Evolutionary conservation across 2,113 vertebrate species (phyloP).

Genomic region (Atrichornis clamosus): DNA sequence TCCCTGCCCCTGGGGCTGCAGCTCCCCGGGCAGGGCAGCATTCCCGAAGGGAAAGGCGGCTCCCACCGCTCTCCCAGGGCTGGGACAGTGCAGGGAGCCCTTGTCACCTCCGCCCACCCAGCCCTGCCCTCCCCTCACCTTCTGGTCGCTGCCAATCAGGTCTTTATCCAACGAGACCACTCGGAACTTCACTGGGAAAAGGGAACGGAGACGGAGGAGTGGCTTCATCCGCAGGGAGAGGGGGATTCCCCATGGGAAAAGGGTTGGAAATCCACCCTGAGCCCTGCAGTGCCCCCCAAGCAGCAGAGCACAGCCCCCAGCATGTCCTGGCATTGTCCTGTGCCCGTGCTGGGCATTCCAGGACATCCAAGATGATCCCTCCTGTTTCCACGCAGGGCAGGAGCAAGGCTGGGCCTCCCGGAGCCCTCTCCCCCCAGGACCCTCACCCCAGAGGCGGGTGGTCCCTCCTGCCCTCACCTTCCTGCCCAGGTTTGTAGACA

Average conservation of each 20-base stretch:
- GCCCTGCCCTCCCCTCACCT: background rate
- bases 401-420: background rate
- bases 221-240: rapidly evolving
- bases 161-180: conserved; percentile 11
- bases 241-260: background rate
- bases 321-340: background rate
- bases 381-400: background rate
- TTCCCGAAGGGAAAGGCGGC: background rate
- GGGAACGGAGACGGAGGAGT: rapidly evolving
- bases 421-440: background rate
- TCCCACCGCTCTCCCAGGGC: background rate
- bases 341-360: background rate
- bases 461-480: background rate
- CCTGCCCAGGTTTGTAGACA: conserved; percentile 42
- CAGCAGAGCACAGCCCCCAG: background rate
- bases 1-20: background rate
- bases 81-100: background rate
- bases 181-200: conserved; percentile 31
- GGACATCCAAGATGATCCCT: background rate
- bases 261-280: background rate
- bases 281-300: background rate
- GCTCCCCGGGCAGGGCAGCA: background rate
- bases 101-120: rapidly evolving
- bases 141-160: background rate
- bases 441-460: background rate